Evolutionary conservation across 2,888 invertebrate species (phyloP).

Genomic region (Volucella zonaria): DNA sequence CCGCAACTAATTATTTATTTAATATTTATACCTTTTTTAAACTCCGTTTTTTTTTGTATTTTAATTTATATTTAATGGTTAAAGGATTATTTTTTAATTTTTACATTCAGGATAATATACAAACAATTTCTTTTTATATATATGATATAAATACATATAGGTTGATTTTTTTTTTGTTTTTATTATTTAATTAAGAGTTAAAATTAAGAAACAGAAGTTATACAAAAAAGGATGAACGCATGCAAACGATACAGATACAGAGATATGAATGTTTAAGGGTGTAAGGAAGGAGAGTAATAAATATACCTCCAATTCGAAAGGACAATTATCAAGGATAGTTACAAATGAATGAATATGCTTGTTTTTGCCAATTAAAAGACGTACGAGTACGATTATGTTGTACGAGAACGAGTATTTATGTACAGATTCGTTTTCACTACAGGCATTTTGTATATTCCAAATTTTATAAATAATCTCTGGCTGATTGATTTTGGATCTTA

Average conservation of each 20-base stretch:
- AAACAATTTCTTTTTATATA: slow-evolving; percentile 1
- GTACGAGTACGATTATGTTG: slow-evolving; percentile 23
- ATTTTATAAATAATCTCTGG: not conserved
- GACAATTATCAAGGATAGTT: slow-evolving; percentile 55
- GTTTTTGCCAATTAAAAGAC: slow-evolving; percentile 61
- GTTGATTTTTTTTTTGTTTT: slow-evolving; percentile 12
- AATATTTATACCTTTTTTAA: too few species aligned
- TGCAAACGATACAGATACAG: slow-evolving; percentile 56
- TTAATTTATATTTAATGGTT: slow-evolving; percentile 14
- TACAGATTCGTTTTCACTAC: not conserved
- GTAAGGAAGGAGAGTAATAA: slow-evolving; percentile 4
- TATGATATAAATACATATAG: slow-evolving; percentile 6
- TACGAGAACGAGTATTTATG: not conserved
- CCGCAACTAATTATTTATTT: slow-evolving; percentile 88
- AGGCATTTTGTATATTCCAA: slow-evolving; percentile 2
- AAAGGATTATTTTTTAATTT: slow-evolving; percentile 47
- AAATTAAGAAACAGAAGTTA: slow-evolving; percentile 27
- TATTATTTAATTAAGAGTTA: slow-evolving; percentile 3
- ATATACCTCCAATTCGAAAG: slow-evolving; percentile 39
- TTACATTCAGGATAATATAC: slow-evolving; percentile 54
- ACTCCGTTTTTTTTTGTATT: slow-evolving; percentile 14
- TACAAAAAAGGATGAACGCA: slow-evolving; percentile 50
- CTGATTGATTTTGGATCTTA: slow-evolving; percentile 5
- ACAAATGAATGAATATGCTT: slow-evolving; percentile 68
- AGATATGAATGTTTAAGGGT: slow-evolving; percentile 23